Conservation (phyloP, 92 coral and sea anemone species). For the Epizoanthus fatuus region DNA sequence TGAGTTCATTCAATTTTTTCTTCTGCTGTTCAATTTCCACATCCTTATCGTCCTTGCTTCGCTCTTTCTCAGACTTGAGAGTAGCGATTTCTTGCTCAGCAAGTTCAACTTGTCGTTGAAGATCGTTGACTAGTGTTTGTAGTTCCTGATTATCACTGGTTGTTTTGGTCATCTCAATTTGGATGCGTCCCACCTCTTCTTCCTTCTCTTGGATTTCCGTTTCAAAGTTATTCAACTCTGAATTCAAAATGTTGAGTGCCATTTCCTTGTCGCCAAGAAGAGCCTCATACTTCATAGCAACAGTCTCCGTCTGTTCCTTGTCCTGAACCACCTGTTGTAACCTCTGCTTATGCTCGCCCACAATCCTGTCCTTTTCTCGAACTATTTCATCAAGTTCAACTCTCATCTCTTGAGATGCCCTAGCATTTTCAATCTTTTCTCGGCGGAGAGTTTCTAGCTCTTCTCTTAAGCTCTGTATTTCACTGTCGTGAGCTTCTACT, state of each 20-base stretch:
- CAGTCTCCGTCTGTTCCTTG: constrained; percentile 64
- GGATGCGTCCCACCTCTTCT: constrained; percentile 32
- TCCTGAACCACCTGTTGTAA: constrained; percentile 64
- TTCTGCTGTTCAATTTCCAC: constrained; percentile 37
- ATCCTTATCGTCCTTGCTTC: constrained; percentile 32
- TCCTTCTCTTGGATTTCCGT: constrained; percentile 47
- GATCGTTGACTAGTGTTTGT: constrained; percentile 6
- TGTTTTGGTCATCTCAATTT: constrained; percentile 24
- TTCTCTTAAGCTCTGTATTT: constrained; percentile 57
- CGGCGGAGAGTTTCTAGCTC: constrained; percentile 77
- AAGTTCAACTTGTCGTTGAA: constrained; percentile 25
- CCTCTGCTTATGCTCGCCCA: constrained; percentile 54
- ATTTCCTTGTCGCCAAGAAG: constrained; percentile 79
- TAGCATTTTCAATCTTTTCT: constrained; percentile 73
- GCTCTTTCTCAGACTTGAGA: constrained; percentile 26
- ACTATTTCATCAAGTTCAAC: constrained; percentile 77
- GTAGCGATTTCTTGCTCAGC: constrained; percentile 59
- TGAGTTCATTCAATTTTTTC: constrained; percentile 43
- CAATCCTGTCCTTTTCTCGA: constrained; percentile 76
- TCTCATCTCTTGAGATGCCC: constrained; percentile 72
- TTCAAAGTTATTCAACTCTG: constrained; percentile 59
- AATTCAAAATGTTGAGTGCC: constrained; percentile 56
- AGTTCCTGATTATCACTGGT: constrained; percentile 49
- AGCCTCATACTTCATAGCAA: constrained; percentile 60
- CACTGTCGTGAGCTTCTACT: constrained; percentile 53